Conservation (phyloP, 2,113 vertebrate genomes). For the Hipposideros armiger region DNA sequence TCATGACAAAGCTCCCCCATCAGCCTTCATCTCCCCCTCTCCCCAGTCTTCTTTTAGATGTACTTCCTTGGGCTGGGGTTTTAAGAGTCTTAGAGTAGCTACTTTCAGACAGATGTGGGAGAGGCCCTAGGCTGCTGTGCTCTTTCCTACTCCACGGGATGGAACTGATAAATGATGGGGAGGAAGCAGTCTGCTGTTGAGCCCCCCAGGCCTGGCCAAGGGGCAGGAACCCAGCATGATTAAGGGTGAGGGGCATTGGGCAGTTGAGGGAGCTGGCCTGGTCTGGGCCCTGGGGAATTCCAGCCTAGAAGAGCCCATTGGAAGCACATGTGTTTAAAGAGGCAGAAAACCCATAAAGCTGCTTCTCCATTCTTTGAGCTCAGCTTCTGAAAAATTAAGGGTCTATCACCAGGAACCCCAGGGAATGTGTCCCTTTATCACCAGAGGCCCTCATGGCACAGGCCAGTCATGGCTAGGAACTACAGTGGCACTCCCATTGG, state of each 20-base stretch:
- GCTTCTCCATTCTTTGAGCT: not conserved
- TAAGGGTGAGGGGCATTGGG: not conserved
- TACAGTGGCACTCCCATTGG: not conserved
- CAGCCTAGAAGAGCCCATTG: constrained; percentile 32
- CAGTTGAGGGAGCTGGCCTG: not conserved
- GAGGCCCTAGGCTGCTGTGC: not conserved
- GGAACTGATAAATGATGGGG: not conserved
- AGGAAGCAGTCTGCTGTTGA: not conserved
- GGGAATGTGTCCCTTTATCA: not conserved
- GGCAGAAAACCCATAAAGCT: not conserved
- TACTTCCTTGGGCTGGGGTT: not conserved
- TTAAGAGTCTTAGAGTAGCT: not conserved
- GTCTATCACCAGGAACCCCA: not conserved
- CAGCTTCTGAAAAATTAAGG: constrained; percentile 8
- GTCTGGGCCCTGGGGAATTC: constrained; percentile 56
- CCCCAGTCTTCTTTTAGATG: not conserved
- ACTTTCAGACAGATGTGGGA: not conserved
- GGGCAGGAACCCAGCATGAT: not conserved
- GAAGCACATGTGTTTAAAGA: constrained; percentile 60
- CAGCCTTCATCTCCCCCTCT: not conserved
- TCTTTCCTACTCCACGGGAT: not conserved
- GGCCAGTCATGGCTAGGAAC: not conserved
- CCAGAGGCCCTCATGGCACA: not conserved
- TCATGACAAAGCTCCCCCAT: not conserved
- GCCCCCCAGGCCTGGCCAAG: not conserved